Evolutionary conservation across 2,888 invertebrate species (phyloP).

Genomic region (Uloborus plumipes): DNA sequence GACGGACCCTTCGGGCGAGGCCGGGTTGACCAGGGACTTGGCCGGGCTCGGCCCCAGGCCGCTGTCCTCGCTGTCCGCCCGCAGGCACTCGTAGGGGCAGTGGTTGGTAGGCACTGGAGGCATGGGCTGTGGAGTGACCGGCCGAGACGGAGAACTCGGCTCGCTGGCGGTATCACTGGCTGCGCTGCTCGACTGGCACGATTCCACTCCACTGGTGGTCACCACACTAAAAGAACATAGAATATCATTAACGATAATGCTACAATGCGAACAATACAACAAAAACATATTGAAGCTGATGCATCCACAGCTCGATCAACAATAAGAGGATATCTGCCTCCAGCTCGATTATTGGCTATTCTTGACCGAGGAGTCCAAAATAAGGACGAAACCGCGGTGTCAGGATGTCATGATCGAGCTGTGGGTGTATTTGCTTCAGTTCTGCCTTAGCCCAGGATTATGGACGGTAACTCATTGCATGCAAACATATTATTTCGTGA

Average conservation of each 20-base stretch:
- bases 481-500: too few relatives aligned
- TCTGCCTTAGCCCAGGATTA: too few relatives aligned
- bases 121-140: slow-evolving; percentile 58
- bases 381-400: too few relatives aligned
- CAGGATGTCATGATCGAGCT: too few relatives aligned
- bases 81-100: slow-evolving; percentile 48
- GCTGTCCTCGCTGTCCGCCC: slow-evolving; percentile 58
- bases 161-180: slow-evolving; percentile 38
- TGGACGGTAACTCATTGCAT: too few relatives aligned
- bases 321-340: too few relatives aligned
- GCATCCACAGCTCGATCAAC: too few relatives aligned
- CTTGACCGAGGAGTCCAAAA: too few relatives aligned
- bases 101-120: slow-evolving; percentile 53
- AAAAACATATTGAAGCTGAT: neutral
- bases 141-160: slow-evolving; percentile 59
- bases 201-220: slow-evolving; percentile 51
- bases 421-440: too few relatives aligned
- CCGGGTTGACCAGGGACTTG: slow-evolving; percentile 33
- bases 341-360: too few relatives aligned
- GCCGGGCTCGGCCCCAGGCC: slow-evolving; percentile 61
- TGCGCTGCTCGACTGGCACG: slow-evolving; percentile 32
- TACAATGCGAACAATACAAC: neutral
- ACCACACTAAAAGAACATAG: slow-evolving; percentile 32
- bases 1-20: slow-evolving; percentile 30
- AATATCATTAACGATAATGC: neutral